Base-by-base conservation (phyloP, 2,113 vertebrate species). In the Triplophysa dalaica region DNA sequence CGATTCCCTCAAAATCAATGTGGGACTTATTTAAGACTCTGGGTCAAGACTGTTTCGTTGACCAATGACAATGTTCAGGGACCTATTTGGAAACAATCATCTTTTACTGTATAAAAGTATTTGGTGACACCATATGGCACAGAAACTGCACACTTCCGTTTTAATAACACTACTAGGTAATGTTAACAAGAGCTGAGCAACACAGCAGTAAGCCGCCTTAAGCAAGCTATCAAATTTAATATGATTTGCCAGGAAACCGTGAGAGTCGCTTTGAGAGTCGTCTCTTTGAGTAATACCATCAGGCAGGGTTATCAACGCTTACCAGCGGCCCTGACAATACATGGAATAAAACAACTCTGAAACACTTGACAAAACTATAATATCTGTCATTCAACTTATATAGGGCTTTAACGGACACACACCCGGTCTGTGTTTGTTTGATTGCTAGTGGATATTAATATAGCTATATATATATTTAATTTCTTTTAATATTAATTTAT, bases 231-330 rank as follows among this genome's bases (percentile, higher is more conserved):
- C 70, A 78, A 48, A 48, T 16, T 78, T 84, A 84, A 84, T 81
- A 50, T 67, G 76, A 78, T 68, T 64, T 84, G 83, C 75, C 83
- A 84, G 78, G 16, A 78, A 81, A 67, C 61, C 22, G 9, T 62
- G 66, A 73, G 24, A 70, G 58, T n/a, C 43, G n/a, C 14, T 12
- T 12, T 60, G 7, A 45, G 64, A 69, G 74, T 41, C 60, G 13
- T 66, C 79, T 77, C 62, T 60, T 41, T 79, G 60, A 79, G 67
- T 82, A 82, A 85, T 82, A 62, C 24, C 70, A 70, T 79, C 65
- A 85, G 77, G 45, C 77, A 85, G 77, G 61, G 77, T 85, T 80
- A 79, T 79, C 77, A 73, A 72, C 78, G 72, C 79, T 81, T 69
- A 75, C 58, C 67, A 83, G 78, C 33, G 26, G 54, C 79, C 74